Conservation (phyloP, 2,797 vertebrate species). For the Darevskia nairensis region DNA sequence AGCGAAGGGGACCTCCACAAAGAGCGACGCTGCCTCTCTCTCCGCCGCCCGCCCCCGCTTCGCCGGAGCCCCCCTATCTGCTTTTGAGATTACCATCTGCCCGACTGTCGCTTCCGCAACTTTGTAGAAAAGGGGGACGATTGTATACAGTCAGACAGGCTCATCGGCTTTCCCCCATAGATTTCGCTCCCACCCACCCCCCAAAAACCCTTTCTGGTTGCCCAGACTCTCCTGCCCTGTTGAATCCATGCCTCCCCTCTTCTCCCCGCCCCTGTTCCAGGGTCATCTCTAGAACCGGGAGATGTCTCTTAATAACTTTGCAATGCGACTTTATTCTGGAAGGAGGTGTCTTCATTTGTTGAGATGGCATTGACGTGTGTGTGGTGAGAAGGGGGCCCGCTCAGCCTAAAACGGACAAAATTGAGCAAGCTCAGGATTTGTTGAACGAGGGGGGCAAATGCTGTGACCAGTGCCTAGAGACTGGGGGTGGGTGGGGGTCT, state of each 20-base stretch:
- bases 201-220: not conserved
- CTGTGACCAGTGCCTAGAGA: no score
- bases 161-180: not conserved
- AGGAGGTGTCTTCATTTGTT: not conserved
- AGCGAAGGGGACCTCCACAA: not conserved
- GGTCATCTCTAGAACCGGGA: not conserved
- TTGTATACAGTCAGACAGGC: not conserved
- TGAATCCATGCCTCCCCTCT: not conserved
- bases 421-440: not conserved
- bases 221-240: not conserved
- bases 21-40: conserved; percentile 12
- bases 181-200: no score
- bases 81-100: conserved; percentile 14
- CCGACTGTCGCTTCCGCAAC: not conserved
- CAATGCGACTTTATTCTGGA: not conserved
- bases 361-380: not conserved
- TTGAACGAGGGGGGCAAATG: no score
- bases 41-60: not conserved
- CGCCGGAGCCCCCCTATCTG: not conserved
- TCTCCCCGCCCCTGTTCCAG: not conserved
- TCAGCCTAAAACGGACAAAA: no score
- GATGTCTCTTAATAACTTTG: not conserved
- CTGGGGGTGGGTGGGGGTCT: no score
- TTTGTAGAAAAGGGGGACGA: not conserved
- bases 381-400: not conserved